Conservation (phyloP, 2,888 invertebrate genomes). For the Lasioglossum oenotherae region DNA sequence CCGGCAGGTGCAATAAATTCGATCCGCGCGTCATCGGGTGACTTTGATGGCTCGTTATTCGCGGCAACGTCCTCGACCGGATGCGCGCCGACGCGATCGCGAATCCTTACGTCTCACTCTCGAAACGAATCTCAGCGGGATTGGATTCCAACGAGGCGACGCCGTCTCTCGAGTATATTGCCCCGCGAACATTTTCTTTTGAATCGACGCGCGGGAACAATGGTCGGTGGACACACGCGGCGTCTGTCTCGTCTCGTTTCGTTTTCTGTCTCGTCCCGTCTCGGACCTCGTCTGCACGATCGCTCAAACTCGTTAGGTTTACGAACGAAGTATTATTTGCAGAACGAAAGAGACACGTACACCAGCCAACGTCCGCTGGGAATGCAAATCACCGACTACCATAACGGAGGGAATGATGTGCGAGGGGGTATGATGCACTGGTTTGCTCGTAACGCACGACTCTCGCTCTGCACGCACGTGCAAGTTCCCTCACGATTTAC, state of each 20-base stretch:
- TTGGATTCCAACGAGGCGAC: neutral
- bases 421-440: constrained; percentile 60
- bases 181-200: neutral
- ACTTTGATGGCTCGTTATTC: constrained; percentile 65
- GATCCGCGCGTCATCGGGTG: constrained; percentile 61
- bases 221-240: constrained; percentile 6
- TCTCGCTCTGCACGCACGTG: constrained; percentile 67
- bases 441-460: constrained; percentile 64
- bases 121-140: neutral
- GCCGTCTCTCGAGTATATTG: neutral
- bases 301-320: constrained; percentile 50
- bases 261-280: neutral
- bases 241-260: neutral
- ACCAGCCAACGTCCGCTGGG: constrained; percentile 45
- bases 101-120: constrained; percentile 64
- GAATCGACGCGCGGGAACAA: constrained; percentile 21
- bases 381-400: constrained; percentile 71
- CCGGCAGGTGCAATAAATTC: constrained; percentile 68
- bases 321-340: constrained; percentile 52
- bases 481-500: constrained; percentile 68
- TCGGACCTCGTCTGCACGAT: neutral
- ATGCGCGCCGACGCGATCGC: constrained; percentile 57
- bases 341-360: constrained; percentile 49
- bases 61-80: constrained; percentile 62
- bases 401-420: constrained; percentile 65